Evolutionary conservation across 2,888 invertebrate species (phyloP), one percentile per base, ranked within the genome.

Genomic region (Dryobota labecula): DNA sequence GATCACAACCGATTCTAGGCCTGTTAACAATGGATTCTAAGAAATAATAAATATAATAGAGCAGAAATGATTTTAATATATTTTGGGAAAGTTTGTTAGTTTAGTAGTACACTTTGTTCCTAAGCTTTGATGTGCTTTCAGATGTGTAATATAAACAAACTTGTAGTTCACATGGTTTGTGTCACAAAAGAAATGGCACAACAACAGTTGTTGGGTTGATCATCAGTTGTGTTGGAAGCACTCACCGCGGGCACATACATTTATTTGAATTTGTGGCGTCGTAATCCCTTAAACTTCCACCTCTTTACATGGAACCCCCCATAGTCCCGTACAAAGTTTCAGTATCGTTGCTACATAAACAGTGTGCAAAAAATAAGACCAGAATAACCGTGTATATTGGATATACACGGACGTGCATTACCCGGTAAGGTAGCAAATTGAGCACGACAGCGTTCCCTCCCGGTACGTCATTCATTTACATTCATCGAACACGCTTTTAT

Each of bases 401-500:
- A n/a, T n/a, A n/a, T n/a, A 30, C 24, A 53, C 11, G 7, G 9
- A n/a, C 1, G 18, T 38, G 7, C 63, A 41, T 45, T 56, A 7
- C 7, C 15, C 5, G 20, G 15, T 20, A 38, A 70, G n/a, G 6
- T 38, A 54, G 33, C 18, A 67, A 67, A 24, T 70, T 38, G 27
- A 76, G 60, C 53, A 60, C 63, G 62, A 70, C 80, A 78, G 65
- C 65, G 74, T 83, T 78, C 80, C 87, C 82, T 86, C 78, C 78
- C 72, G 73, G 80, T 82, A 85, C 81, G 84, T 76, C 87, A 89
- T 85, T 90, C 86, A 87, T 88, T 87, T 88, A 90, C 86, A 85
- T 86, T 84, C 83, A 86, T 87, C 84, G 86, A 87, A 89, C 87
- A 86, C 41, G 71, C 84, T 91, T 91, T 90, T 90, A 91, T 89